Conservation (phyloP, 2,888 invertebrate genomes). For the Nomada goodeniana region DNA sequence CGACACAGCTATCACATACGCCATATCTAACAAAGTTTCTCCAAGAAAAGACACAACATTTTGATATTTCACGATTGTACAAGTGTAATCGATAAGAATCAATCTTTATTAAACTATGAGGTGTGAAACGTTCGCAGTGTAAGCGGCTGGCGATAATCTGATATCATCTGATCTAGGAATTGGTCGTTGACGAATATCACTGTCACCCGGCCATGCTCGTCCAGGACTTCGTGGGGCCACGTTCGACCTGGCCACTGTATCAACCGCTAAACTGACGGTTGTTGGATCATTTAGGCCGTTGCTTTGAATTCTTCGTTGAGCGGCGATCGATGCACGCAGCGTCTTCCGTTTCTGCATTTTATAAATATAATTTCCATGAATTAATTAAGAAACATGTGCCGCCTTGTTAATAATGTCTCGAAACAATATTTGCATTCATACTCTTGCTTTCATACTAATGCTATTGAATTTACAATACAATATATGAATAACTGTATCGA, state of each 20-base stretch:
- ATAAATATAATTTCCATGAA: background rate
- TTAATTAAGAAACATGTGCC: background rate
- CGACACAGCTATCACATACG: conserved; percentile 18
- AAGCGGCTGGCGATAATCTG: conserved; percentile 88
- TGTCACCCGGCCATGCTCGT: conserved; percentile 88
- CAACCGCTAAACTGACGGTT: conserved; percentile 92
- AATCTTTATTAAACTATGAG: conserved; percentile 88
- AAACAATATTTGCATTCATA: conserved; percentile 9
- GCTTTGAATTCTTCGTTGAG: conserved; percentile 90
- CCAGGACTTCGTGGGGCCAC: conserved; percentile 86
- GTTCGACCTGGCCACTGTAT: conserved; percentile 84
- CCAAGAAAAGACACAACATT: conserved; percentile 35
- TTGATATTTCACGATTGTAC: conserved; percentile 26
- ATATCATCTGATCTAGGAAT: conserved; percentile 84
- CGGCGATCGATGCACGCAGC: conserved; percentile 91
- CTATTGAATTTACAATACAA: conserved; percentile 22
- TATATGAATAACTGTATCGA: conserved; percentile 10
- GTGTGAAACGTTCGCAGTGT: conserved; percentile 92
- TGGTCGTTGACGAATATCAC: conserved; percentile 88
- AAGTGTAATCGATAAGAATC: conserved; percentile 12
- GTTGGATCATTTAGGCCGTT: conserved; percentile 92
- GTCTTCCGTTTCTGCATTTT: conserved; percentile 94
- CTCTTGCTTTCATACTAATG: conserved; percentile 21
- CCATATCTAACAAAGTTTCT: conserved; percentile 28
- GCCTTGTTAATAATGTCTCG: background rate